Base-by-base conservation (phyloP, 2,113 vertebrate genomes). In the Chrysochloris asiatica region DNA sequence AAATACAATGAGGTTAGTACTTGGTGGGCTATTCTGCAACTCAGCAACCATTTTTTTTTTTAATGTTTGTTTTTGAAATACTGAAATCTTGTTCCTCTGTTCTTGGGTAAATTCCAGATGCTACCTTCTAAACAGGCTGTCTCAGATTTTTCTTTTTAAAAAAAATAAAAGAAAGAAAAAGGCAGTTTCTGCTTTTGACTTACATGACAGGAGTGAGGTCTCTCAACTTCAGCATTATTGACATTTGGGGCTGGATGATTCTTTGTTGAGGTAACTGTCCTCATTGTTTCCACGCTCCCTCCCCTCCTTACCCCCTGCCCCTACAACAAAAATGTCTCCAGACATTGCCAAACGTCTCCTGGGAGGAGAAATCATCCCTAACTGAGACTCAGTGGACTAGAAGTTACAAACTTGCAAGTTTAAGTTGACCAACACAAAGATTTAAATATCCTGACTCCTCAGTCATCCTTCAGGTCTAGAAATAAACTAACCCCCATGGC, bases 1-100 rank as follows among this genome's bases (percentile, higher is more conserved):
- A 88, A 92, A 85, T 76, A 47, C 6, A 50, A 26, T 52, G 41
- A 91, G 14, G 47, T 93, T 52, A 73, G 61, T 78, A 83, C 45
- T 61, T 78, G 33, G 48, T 65, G 12, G 30, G 59, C 9, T 50
- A 38, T 78, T 88, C 88, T 77, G 77, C 19, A 50, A 21, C 24
- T 93, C 41, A 71, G 6, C n/a, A 63, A 26, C 3, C 38, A 41
- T 50, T 56, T 88, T 72, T 56, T 88, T 72, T 47, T 13, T 80
- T 73, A 56, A 30, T 41, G 54, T 12, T 36, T 16, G 67, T 83
- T 85, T 84, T 56, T 75, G 47, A 84, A 92, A 41, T 43, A 50
- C 80, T 75, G 56, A 80, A 73, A 67, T 75, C 52, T 59, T 41
- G 26, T 50, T 50, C 83, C 52, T 16, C 80, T 65, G 21, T 78